phyloP scores from a whole-genome alignment of 2,888 invertebrate species.

The Xestia rhomboidea region DNA sequence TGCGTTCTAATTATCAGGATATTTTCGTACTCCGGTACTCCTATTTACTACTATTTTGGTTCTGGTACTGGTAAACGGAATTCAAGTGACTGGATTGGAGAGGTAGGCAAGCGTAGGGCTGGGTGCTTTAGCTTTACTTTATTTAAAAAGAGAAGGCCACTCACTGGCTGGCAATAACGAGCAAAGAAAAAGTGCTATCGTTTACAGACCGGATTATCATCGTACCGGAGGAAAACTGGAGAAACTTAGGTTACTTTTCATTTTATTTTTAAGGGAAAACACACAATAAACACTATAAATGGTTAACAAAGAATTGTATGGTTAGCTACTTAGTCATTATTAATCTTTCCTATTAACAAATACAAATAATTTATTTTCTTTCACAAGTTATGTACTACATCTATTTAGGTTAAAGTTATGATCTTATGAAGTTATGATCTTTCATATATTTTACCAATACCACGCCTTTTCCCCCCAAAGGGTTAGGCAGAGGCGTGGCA shows the following conservation, averaged over 20 bases:
- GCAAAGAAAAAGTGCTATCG: background rate
- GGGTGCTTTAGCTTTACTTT: background rate
- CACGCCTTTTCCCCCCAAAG: background rate
- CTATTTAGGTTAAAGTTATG: too few species aligned
- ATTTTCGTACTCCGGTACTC: background rate
- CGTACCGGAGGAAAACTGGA: background rate
- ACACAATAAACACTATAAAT: background rate
- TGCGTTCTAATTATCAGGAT: background rate
- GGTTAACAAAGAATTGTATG: background rate
- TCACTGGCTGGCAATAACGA: background rate
- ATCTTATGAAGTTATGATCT: background rate
- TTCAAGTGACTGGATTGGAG: background rate
- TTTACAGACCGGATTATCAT: constrained; percentile 1
- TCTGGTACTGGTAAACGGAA: background rate
- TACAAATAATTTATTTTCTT: too few species aligned
- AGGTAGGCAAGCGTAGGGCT: background rate
- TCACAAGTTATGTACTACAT: too few species aligned
- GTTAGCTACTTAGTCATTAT: background rate
- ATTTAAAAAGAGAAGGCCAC: background rate
- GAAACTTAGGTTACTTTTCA: background rate
- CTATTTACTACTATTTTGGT: background rate
- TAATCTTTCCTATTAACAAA: background rate
- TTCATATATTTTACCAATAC: background rate
- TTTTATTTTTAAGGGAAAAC: background rate
- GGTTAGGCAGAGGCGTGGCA: background rate